Conservation (phyloP, 92 coral and sea anemone genomes). For the Porites divaricata region DNA sequence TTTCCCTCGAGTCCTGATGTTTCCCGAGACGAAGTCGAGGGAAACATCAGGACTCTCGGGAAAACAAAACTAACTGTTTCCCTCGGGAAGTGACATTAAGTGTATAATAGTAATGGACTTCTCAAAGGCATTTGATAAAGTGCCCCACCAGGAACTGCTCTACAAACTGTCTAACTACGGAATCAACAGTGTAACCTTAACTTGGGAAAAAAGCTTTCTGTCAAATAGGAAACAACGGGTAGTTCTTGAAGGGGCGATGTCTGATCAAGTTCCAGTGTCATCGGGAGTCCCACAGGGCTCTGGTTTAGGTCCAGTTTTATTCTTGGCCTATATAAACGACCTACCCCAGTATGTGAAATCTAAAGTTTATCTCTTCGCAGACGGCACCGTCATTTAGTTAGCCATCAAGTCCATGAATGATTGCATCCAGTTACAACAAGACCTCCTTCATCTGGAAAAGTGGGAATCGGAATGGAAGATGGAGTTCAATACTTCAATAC, state of each 20-base stretch:
- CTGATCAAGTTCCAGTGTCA: slow-evolving; percentile 16
- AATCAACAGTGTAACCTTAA: too few relatives aligned
- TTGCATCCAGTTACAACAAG: too few relatives aligned
- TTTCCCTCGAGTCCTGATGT: too few relatives aligned
- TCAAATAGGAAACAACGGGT: slow-evolving; percentile 8
- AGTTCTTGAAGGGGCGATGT: slow-evolving; percentile 29
- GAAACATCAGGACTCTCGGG: too few relatives aligned
- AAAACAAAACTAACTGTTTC: too few relatives aligned
- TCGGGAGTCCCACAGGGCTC: slow-evolving; percentile 27
- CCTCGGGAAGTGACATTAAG: too few relatives aligned
- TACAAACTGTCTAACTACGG: too few relatives aligned
- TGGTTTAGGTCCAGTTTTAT: slow-evolving; percentile 24
- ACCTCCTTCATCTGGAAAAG: neutral
- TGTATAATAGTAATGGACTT: too few relatives aligned
- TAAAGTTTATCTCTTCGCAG: slow-evolving; percentile 31
- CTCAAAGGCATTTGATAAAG: too few relatives aligned
- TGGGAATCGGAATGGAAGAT: slow-evolving; percentile 44
- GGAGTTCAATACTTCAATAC: slow-evolving; percentile 15
- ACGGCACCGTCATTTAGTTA: slow-evolving; percentile 24
- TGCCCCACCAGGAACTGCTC: too few relatives aligned
- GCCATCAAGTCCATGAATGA: neutral
- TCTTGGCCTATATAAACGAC: slow-evolving; percentile 36
- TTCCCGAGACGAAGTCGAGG: too few relatives aligned
- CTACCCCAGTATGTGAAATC: slow-evolving; percentile 34
- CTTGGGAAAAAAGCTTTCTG: too few relatives aligned